A percentile compares a stretch with the other conserved stretches of the same genome.
These are phyloP conservation scores for Poeciliopsis prolifica DNA, from an alignment of 2,113 vertebrate species.

Conservation along the genomic window DNA sequence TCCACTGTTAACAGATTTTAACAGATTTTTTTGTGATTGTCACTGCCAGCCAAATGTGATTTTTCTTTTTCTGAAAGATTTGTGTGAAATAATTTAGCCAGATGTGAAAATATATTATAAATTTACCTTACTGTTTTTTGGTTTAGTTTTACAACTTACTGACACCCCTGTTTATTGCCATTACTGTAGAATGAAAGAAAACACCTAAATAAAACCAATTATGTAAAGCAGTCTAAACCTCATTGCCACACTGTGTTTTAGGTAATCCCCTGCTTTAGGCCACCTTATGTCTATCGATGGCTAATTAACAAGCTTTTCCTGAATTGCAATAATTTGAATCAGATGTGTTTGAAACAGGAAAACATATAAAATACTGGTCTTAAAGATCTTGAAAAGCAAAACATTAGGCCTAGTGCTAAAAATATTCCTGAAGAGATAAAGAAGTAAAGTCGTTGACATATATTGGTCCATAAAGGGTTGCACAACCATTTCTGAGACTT, in stretches of 20 bases:
- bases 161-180: background rate
- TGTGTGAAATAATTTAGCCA: no score
- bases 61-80: no score
- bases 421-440: background rate
- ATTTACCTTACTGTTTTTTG: background rate
- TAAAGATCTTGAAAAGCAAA: background rate
- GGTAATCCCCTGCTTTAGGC: no score
- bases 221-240: background rate
- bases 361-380: no score
- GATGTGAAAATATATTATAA: background rate
- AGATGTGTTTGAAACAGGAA: no score
- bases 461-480: background rate
- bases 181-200: background rate
- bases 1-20: no score
- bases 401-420: background rate
- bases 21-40: no score
- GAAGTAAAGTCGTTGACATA: background rate
- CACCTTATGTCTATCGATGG: no score
- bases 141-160: background rate
- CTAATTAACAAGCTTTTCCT: no score
- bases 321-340: no score
- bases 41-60: no score
- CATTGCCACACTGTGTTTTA: no score
- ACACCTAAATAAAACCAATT: background rate
- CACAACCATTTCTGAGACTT: background rate